phyloP scores from a whole-genome alignment of 2,888 invertebrate species.

The Ormyrus labotus region DNA sequence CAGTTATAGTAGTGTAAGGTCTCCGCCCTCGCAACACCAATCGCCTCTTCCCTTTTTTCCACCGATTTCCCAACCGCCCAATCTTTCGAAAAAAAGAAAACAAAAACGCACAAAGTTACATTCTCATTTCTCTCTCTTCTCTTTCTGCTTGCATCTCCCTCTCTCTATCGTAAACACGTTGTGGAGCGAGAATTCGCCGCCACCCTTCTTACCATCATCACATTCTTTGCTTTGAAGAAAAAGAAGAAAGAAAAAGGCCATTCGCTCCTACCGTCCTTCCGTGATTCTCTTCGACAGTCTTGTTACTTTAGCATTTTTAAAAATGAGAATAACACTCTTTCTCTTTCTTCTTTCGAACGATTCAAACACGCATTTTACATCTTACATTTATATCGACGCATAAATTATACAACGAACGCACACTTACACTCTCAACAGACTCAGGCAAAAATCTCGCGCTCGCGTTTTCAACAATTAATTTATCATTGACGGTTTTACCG shows the following conservation, averaged over 20 bases:
- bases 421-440: constrained; percentile 26
- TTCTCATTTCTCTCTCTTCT: constrained; percentile 7
- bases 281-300: constrained; percentile 29
- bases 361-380: constrained; percentile 15
- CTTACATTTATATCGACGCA: background rate
- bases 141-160: background rate
- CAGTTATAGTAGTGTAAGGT: constrained; percentile 13
- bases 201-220: background rate
- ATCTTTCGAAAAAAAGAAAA: constrained; percentile 25
- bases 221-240: too few relatives aligned
- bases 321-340: constrained; percentile 26
- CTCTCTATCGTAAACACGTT: too few relatives aligned
- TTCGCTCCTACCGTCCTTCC: background rate
- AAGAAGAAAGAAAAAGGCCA: constrained; percentile 48
- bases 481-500: constrained; percentile 1
- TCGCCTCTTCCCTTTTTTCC: constrained; percentile 49
- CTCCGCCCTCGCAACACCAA: constrained; percentile 7
- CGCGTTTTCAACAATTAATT: constrained; percentile 51
- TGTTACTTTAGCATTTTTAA: background rate
- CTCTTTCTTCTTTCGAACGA: constrained; percentile 41
- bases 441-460: constrained; percentile 55
- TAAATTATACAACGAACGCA: constrained; percentile 33
- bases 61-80: constrained; percentile 28
- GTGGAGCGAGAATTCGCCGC: constrained; percentile 10
- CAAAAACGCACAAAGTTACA: constrained; percentile 4